Base-by-base conservation (phyloP, 2,888 invertebrate species). In the Acrobeloides nanus region DNA sequence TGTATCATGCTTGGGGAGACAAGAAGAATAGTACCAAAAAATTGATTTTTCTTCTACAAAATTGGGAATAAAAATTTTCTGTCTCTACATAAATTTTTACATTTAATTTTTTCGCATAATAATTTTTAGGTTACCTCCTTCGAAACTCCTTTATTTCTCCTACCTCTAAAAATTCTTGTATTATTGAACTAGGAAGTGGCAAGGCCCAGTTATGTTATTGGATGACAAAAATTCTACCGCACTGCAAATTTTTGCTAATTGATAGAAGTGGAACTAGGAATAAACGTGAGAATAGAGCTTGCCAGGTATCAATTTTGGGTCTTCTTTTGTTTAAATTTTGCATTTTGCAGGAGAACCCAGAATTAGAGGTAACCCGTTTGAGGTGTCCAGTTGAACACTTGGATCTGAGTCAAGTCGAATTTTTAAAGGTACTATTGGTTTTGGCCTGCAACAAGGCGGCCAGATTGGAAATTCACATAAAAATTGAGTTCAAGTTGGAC, bases 341-440 rank as follows among this genome's bases (percentile, higher is more conserved):
- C 24, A 23, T 48, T 24, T 35, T 48, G 29, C n/a, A 59, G 53
- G 66, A 67, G 29, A 46, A 53, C 7, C 52, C 53, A 4, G 25
- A 35, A 2, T 23, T 68, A 8, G 42, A 44, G 10, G 45, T 63
- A 40, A 45, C 45, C 29, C 46, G 68, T 20, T 50, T 62, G 20
- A 51, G 67, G 24, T 68, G 68, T 35, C 59, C 64, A 1, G 62
- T 68, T 27, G 68, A 68, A 38, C 68, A 68, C 38, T 57, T 68
- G 40, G 64, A 64, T 45, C 48, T 66, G 48, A 52, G 55, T 24
- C 53, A 58, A 40, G 58, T 66, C 37, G 10, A 31, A 6, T 24
- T 49, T 39, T 2, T 27, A 29, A 21, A 37, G 20, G n/a, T 48
- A 6, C n/a, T n/a, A n/a, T n/a, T n/a, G n/a, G n/a, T n/a, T n/a